Percentiles rank a stretch among this genome's conserved stretches.
phyloP scores from a whole-genome alignment of 2,797 vertebrate species.

The Hemibagrus guttatus region DNA sequence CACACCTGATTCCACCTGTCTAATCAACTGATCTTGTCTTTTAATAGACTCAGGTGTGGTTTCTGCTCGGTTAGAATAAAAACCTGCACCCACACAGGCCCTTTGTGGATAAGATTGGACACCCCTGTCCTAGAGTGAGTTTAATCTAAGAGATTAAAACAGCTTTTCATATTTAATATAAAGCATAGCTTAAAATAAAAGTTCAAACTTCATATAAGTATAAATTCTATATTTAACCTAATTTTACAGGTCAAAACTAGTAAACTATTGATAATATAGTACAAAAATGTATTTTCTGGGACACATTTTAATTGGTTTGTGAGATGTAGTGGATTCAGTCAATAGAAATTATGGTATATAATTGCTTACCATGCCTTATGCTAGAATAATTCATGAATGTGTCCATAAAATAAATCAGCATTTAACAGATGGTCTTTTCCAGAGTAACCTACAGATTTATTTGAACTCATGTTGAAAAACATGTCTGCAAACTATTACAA shows the following conservation, averaged over 20 bases:
- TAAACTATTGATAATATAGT: neutral
- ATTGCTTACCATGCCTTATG: neutral
- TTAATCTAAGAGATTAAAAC: neutral
- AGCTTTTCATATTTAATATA: neutral
- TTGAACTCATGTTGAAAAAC: neutral
- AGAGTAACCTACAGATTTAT: neutral
- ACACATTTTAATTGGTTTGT: neutral
- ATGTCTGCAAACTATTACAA: neutral
- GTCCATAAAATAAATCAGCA: neutral
- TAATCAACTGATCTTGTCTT: too few relatives aligned
- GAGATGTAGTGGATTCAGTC: neutral
- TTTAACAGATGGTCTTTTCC: neutral
- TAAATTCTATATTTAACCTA: neutral
- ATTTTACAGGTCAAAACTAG: neutral
- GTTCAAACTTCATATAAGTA: neutral
- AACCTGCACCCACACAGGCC: too few relatives aligned
- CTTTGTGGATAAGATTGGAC: too few relatives aligned
- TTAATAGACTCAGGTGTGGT: too few relatives aligned
- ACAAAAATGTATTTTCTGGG: neutral
- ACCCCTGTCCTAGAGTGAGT: neutral
- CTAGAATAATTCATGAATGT: neutral
- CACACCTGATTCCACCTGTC: too few relatives aligned
- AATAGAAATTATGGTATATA: neutral
- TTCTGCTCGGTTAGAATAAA: too few relatives aligned
- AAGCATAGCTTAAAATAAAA: neutral